Percentiles rank a stretch among this genome's conserved stretches.
Conservation (phyloP, 2,888 invertebrate species). For the Leptodirus hochenwartii region DNA sequence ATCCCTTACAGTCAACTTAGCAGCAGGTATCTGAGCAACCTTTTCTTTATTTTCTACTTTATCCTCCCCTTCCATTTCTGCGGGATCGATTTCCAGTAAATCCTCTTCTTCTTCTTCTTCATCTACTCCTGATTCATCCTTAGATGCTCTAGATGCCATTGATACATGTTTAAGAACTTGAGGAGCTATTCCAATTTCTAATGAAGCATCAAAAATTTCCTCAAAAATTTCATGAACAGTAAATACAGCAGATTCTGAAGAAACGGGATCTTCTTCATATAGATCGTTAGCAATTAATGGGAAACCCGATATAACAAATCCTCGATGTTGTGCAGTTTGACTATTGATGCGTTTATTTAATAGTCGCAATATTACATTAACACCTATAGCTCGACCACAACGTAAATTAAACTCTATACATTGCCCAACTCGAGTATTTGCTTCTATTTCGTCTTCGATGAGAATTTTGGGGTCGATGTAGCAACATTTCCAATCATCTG, state of each 20-base stretch:
- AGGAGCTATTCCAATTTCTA: neutral
- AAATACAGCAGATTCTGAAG: constrained; percentile 24
- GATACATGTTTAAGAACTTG: constrained; percentile 13
- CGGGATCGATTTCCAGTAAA: constrained; percentile 14
- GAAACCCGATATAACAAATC: constrained; percentile 45
- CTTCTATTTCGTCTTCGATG: constrained; percentile 37
- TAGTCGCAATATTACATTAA: constrained; percentile 32
- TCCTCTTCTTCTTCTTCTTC: constrained; percentile 17
- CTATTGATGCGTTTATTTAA: constrained; percentile 33
- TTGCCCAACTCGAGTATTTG: constrained; percentile 33
- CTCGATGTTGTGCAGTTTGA: constrained; percentile 35
- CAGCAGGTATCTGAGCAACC: constrained; percentile 11
- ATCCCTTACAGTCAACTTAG: constrained; percentile 12
- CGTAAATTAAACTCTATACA: constrained; percentile 38
- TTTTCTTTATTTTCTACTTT: constrained; percentile 12
- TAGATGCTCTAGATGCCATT: constrained; percentile 9
- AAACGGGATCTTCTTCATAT: constrained; percentile 23
- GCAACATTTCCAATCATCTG: constrained; percentile 36
- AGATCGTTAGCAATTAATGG: constrained; percentile 36
- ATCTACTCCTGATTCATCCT: constrained; percentile 11
- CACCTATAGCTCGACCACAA: constrained; percentile 31
- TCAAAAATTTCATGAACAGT: constrained; percentile 25
- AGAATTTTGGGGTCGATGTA: constrained; percentile 37
- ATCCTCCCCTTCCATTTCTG: constrained; percentile 8
- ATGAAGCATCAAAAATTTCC: constrained; percentile 18